Base-by-base conservation (phyloP, 1,140 invertebrate genomes). In the Tyrophagus putrescentiae region DNA sequence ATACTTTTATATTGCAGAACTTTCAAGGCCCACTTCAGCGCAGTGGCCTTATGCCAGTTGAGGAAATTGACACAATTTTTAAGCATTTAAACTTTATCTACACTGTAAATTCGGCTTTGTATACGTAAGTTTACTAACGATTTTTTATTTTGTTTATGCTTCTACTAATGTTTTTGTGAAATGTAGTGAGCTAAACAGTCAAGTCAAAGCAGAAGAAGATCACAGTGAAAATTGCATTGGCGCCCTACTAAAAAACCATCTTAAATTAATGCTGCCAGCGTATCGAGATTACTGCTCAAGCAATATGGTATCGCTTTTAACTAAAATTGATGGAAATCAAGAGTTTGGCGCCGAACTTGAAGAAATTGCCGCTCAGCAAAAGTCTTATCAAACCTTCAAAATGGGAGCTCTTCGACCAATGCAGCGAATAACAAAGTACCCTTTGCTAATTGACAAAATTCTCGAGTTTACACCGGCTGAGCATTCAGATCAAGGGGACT, bases 341-440 rank as follows among this genome's bases (percentile, higher is more conserved):
- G 72, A 62, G 61, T 27, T 31, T 56, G 56, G 32, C 39, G 9
- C 4, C 76, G 85, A 71, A 73, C 76, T 0, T 68, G 76, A 3
- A 80, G 81, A 1, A 80, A 82, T 69, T 83, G 83, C 56, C 77
- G 86, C 77, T 84, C 85, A 4, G 70, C 90, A n/a, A 1, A 84
- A 80, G 65, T 84, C 83, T n/a, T 89, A 85, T 72, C 72, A 48
- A 48, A 48, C 45, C 23, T 6, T 48, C 7, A 21, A 29, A 21
- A 25, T 6, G 31, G 7, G 7, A 9, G 23, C 88, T 16, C 79
- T 90, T 23, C 86, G 88, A 72, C 87, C 87, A 11, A 88, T 90
- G 84, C 85, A 89, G 69, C 72, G 87, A 62, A 86, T 91, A 33
- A 89, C 87, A 6, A 84, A 82, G 69, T 90, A 90, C 74, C 85